A percentile compares a stretch with the other conserved stretches of the same genome.
Evolutionary conservation across 2,888 invertebrate species (phyloP).

Genomic region (Perithous albicinctus): DNA sequence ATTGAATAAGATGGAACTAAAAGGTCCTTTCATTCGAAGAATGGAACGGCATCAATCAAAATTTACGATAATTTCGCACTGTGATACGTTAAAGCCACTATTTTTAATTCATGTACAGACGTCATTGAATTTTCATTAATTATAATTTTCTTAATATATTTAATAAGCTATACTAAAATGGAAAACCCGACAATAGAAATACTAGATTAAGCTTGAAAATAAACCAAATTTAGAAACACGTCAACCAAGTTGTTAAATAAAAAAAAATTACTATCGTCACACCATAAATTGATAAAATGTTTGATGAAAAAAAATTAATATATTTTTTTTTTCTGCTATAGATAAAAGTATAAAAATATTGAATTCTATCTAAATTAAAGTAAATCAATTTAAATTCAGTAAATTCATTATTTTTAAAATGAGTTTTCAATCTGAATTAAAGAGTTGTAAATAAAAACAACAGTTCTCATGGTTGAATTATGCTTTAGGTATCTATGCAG

Average conservation of each 20-base stretch:
- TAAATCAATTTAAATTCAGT: neutral
- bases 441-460: neutral
- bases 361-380: no score
- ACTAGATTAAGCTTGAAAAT: no score
- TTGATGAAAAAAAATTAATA: no score
- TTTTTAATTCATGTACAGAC: neutral
- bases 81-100: neutral
- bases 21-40: neutral
- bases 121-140: neutral
- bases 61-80: neutral
- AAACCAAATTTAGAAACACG: no score
- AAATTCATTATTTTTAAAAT: neutral
- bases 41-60: neutral
- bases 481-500: conserved; percentile 87
- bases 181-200: no score
- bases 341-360: no score
- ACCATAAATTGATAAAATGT: no score
- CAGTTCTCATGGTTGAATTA: neutral
- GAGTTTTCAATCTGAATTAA: neutral
- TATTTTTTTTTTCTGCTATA: no score
- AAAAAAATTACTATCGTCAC: no score
- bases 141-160: no score
- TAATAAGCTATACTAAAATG: no score
- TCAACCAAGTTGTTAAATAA: no score
- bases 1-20: neutral